phyloP scores from a whole-genome alignment of 2,888 invertebrate species.

The Gymnoscelis rufifasciata region DNA sequence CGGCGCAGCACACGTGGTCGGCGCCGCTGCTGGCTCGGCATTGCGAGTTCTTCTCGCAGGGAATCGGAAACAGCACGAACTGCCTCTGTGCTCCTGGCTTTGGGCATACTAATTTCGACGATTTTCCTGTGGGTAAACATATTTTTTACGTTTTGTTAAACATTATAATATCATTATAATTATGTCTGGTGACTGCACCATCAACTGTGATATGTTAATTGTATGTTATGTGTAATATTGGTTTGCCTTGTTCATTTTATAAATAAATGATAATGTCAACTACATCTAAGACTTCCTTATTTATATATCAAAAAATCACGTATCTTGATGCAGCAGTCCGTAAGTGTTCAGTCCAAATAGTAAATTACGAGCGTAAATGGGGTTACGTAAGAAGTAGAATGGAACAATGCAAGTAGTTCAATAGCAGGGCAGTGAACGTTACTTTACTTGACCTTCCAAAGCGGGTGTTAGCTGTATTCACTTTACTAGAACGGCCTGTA shows the following conservation, averaged over 20 bases:
- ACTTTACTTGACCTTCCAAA: conserved; percentile 25
- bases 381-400: conserved; percentile 42
- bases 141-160: no score
- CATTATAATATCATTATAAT: no score
- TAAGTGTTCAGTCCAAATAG: background rate
- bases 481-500: conserved; percentile 15
- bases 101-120: conserved; percentile 65
- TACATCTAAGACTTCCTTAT: no score
- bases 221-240: no score
- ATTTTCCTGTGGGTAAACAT: conserved; percentile 51
- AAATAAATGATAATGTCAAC: no score
- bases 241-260: no score
- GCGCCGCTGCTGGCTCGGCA: conserved; percentile 64
- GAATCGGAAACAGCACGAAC: conserved; percentile 63
- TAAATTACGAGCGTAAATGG: background rate
- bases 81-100: conserved; percentile 52
- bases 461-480: conserved; percentile 8
- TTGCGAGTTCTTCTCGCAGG: conserved; percentile 68
- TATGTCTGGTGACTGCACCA: no score
- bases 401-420: conserved; percentile 44
- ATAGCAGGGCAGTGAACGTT: conserved; percentile 34
- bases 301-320: no score
- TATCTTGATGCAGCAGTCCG: no score
- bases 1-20: conserved; percentile 71
- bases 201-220: no score